phyloP scores from a whole-genome alignment of 2,888 invertebrate species.

The Agrenia bidenticulata region DNA sequence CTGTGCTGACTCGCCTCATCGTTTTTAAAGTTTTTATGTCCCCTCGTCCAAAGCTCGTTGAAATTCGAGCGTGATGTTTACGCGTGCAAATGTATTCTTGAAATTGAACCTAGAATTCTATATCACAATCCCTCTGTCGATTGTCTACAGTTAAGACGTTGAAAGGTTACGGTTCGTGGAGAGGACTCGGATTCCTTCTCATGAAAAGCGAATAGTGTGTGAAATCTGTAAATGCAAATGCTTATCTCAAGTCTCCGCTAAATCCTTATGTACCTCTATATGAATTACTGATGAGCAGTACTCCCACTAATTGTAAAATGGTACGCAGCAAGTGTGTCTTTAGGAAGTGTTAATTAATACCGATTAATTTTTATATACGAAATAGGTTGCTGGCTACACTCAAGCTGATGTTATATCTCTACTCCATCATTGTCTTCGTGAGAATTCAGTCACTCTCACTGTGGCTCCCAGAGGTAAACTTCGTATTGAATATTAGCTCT shows the following conservation, averaged over 20 bases:
- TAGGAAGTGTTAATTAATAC: slow-evolving; percentile 16
- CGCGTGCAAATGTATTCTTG: slow-evolving; percentile 4
- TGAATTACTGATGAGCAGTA: neutral
- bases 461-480: slow-evolving; percentile 60
- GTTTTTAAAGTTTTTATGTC: neutral
- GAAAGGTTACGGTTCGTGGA: too few relatives aligned
- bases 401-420: slow-evolving; percentile 61
- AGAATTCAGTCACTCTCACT: slow-evolving; percentile 60
- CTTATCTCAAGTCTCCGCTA: too few relatives aligned
- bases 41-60: neutral
- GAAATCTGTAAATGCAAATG: too few relatives aligned
- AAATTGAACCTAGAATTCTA: neutral
- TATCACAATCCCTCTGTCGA: too few relatives aligned
- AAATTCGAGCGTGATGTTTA: slow-evolving; percentile 1
- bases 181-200: too few relatives aligned
- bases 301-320: slow-evolving; percentile 3
- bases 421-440: slow-evolving; percentile 61
- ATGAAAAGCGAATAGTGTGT: too few relatives aligned
- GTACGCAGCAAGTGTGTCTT: neutral
- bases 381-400: slow-evolving; percentile 62
- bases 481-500: neutral
- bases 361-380: neutral
- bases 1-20: neutral
- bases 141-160: too few relatives aligned
- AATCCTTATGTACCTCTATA: too few relatives aligned